These are phyloP conservation scores for Hyposmocoma kahamanoa DNA, from an alignment of 1,140 invertebrate species.

Conservation along the genomic window DNA sequence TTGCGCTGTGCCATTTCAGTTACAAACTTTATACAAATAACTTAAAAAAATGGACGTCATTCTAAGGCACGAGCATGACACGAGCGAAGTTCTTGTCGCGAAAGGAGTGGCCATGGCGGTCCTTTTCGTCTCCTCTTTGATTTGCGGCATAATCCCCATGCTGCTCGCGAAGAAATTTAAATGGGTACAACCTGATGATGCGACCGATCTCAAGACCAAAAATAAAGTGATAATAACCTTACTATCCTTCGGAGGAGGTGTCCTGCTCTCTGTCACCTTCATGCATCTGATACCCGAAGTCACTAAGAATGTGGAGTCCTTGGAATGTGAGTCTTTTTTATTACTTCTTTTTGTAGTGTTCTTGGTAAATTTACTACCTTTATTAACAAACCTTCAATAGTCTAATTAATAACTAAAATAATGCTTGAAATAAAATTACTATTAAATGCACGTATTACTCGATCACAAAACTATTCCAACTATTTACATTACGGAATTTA, in stretches of 20 bases:
- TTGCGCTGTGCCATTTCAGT: slow-evolving; percentile 25
- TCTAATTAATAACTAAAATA: no score
- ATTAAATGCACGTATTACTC: no score
- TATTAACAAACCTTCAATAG: no score
- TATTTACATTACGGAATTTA: no score
- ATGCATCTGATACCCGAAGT: slow-evolving; percentile 93
- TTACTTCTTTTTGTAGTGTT: slow-evolving; percentile 8
- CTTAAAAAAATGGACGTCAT: no score
- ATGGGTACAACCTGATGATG: slow-evolving; percentile 69
- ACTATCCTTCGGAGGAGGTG: slow-evolving; percentile 92
- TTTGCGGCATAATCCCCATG: slow-evolving; percentile 82
- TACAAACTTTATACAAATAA: not conserved
- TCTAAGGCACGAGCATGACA: slow-evolving; percentile 36
- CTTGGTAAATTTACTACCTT: no score
- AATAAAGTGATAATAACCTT: slow-evolving; percentile 67
- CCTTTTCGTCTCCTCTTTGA: slow-evolving; percentile 80
- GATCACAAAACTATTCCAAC: no score
- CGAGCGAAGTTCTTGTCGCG: slow-evolving; percentile 74
- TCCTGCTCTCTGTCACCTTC: slow-evolving; percentile 91
- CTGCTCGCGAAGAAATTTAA: slow-evolving; percentile 78
- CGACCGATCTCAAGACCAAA: slow-evolving; percentile 56
- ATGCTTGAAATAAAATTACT: no score
- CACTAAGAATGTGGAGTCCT: slow-evolving; percentile 76
- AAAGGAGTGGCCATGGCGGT: slow-evolving; percentile 84
- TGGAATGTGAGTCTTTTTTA: slow-evolving; percentile 61